These are phyloP conservation scores for Samia ricini DNA, from an alignment of 1,140 invertebrate genomes.

Conservation along the genomic window DNA sequence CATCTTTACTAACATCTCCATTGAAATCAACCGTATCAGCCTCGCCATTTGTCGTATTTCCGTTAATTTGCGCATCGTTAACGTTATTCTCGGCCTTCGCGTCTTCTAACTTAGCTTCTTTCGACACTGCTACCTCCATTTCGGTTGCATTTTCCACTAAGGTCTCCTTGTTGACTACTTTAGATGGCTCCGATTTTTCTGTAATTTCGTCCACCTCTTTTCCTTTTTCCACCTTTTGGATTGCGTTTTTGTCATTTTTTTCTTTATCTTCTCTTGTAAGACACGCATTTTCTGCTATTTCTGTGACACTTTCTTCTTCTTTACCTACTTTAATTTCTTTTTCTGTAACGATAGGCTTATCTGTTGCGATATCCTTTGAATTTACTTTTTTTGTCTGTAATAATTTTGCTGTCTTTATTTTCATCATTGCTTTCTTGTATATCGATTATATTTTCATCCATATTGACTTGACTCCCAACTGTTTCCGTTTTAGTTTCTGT, in stretches of 20 bases:
- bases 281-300: background rate
- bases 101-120: conserved; percentile 19
- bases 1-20: conserved; percentile 50
- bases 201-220: conserved; percentile 14
- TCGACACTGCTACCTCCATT: conserved; percentile 5
- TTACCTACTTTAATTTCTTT: conserved; percentile 5
- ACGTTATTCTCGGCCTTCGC: conserved; percentile 22
- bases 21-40: conserved; percentile 42
- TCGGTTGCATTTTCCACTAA: background rate
- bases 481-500: conserved; percentile 1
- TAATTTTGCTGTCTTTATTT: conserved; percentile 22
- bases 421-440: background rate
- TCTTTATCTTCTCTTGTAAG: conserved; percentile 4
- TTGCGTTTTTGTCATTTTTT: conserved; percentile 6
- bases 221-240: conserved; percentile 20
- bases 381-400: conserved; percentile 14
- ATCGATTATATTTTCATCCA: background rate
- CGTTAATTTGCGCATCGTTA: conserved; percentile 46
- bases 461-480: conserved; percentile 17
- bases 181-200: background rate
- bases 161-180: background rate
- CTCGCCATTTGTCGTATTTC: conserved; percentile 54
- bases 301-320: conserved; percentile 2
- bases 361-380: background rate
- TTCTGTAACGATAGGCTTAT: conserved; percentile 7